Base-by-base conservation (phyloP, 2,113 vertebrate genomes). In the Barbus barbus region DNA sequence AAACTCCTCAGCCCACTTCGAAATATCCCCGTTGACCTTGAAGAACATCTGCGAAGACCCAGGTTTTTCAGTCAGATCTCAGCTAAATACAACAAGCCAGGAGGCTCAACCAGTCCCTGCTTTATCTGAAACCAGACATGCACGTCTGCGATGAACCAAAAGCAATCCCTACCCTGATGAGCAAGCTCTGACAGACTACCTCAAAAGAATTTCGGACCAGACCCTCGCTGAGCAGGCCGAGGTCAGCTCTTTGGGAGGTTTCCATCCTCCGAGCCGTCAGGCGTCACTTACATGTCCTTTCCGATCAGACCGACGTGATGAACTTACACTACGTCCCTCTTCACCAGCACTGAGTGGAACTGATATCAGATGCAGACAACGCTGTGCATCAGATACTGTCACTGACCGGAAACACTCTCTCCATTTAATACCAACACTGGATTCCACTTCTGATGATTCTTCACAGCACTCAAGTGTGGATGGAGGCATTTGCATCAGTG, bases 101-200 rank as follows among this genome's bases (percentile, higher is more conserved):
- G 84, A 88, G 72, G 86, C 9, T 51, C 77, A 80, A 46, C 76
- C 51, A 58, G 31, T 11, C 18, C 1, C 22, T 41, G 61, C 33
- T 41, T 61, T 36, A 51, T 18, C 58, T 26, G 82, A 82, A 53
- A 73, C 84, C n/a, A 13, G 48, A 0, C 48, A 60, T 9, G 36
- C 77, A n/a, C 53, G 14, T 76, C 87, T 83, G 78, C 86, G 38
- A 61, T 36, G 75, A 53, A 3, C 90, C 74, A 71, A 86, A 87
- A 87, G 86, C 88, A 84, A 69, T 1, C 78, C 90, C 3, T 90
- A 92, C 76, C 78, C 92, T 0, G 91, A 96, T 33, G 95, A 94
- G 91, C 88, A 91, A 72, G 94, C 94, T 78, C 89, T 94, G 18
- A 94, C 94, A 87, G 95, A 93, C 5, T 92, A 93, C n/a, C 83